Evolutionary conservation across 2,888 invertebrate genomes (phyloP), one percentile per base, ranked within the genome.

Genomic region (Matsumyia berberina): DNA sequence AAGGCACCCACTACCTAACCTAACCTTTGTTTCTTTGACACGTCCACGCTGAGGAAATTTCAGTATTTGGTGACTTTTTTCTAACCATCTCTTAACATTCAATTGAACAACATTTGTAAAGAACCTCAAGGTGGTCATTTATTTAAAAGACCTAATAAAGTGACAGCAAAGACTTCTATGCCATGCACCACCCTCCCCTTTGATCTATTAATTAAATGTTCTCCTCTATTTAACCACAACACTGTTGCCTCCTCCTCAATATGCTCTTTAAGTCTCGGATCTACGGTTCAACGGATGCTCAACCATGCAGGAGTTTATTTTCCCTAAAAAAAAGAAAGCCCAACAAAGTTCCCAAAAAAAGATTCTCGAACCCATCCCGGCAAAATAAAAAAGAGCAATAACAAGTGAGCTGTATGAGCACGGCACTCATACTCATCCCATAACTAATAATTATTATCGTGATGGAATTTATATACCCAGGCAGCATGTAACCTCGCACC

Each of bases 361-460:
- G 11, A 39, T 51, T 15, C 37, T 58, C 79, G 35, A 78, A 66
- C 69, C 57, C 62, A 69, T 60, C 51, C n/a, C 19, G 12, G 24
- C 33, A 35, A 31, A 57, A 70, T n/a, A n/a, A 33, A 69, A 60
- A 66, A n/a, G 44, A 62, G 58, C 51, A 58, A 64, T 55, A 62
- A 33, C 57, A 76, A 57, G 57, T 64, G 64, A 76, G 37, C 37
- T 64, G 51, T 44, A 17, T 37, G 11, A 35, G 55, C 24, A 42
- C 5, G 17, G 11, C 12, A 11, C 33, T 19, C 5, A 29, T 12
- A 51, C 83, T 53, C 67, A 64, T 60, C 67, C 70, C 70, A 85
- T 64, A 66, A 76, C 58, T 72, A 74, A 85, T 85, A 85, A 85
- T 83, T 83, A 79, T 83, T 79, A 79, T 83, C 83, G 67, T 70